These are phyloP conservation scores for Epinephelus malabaricus DNA, from an alignment of 2,797 vertebrate species.

Conservation along the genomic window DNA sequence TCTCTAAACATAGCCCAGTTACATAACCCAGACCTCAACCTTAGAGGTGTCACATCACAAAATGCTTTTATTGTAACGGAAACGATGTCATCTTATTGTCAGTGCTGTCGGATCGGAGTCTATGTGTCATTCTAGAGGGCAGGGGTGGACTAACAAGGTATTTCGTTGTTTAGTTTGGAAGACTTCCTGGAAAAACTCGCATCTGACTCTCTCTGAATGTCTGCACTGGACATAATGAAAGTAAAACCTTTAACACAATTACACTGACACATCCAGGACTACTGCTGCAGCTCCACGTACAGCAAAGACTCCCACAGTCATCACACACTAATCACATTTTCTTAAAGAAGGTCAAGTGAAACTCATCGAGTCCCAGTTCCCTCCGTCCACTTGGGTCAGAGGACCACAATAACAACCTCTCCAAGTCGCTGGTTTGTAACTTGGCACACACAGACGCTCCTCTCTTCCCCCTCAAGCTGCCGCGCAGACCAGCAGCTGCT, in stretches of 20 bases:
- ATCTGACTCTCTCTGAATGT: background rate
- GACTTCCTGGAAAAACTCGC: background rate
- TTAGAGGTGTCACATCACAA: no score
- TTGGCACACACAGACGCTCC: conserved; percentile 48
- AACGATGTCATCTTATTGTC: background rate
- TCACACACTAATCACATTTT: conserved; percentile 40
- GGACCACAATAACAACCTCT: conserved; percentile 59
- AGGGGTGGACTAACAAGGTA: no score
- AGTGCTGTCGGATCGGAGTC: background rate
- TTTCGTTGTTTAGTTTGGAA: background rate
- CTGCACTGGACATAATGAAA: background rate
- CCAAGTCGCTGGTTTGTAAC: conserved; percentile 59
- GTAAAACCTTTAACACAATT: conserved; percentile 12
- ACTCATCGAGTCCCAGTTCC: conserved; percentile 40
- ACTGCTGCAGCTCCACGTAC: background rate
- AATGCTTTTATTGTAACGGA: background rate
- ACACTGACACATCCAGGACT: background rate
- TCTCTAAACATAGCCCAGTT: background rate
- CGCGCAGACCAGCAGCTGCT: conserved; percentile 78
- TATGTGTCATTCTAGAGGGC: background rate
- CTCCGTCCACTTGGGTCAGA: conserved; percentile 38
- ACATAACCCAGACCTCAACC: no score
- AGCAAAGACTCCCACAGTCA: conserved; percentile 29
- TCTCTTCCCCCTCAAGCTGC: conserved; percentile 62
- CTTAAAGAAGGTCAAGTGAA: conserved; percentile 45